Evolutionary conservation across 2,797 vertebrate genomes (phyloP), one percentile per base, ranked within the genome.

Genomic region (Melanotaenia maccullochi): DNA sequence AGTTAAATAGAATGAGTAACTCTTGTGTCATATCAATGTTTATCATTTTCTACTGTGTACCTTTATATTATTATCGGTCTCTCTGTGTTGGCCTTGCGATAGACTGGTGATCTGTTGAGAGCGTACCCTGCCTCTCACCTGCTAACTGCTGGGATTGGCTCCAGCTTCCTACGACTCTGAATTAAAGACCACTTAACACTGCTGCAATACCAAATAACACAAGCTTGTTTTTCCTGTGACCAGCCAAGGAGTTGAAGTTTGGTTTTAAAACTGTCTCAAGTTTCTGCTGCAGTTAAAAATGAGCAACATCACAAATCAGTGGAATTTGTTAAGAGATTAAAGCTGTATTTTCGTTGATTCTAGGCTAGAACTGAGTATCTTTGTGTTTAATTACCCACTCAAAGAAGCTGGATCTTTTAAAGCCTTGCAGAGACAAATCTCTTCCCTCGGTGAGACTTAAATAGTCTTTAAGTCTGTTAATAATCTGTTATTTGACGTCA

Each of bases 201-300:
- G 47, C 47, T 11, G 13, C 24, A 42, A 28, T 2, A 9, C 24
- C 30, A 25, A n/a, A 44, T 38, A 22, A 16, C 4, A 5, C 11
- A 36, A 36, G 38, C 12, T 40, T 13, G 38, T 40, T 22, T 81
- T 77, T 71, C 51, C 63, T 71, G 35, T 75, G 30, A 12, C 59
- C 24, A 35, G 69, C 75, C 56, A 85, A 78, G 74, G 75, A 75
- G 62, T 49, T 67, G 65, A 75, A 14, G 65, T 65, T 76, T 85
- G 86, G 82, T 78, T 76, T 78, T 20, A 86, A 49, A 40, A 22
- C 8, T 0, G 44, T 78, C 75, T 89, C 73, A 51, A 14, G 40
- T 85, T 82, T 83, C 85, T 84, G 64, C 67, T 65, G 82, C 82
- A 81, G 71, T 82, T 73, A 80, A 69, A 76, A 57, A 60, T 8